Percentiles rank a stretch among this genome's conserved stretches.
Evolutionary conservation across 92 coral and sea anemone genomes (phyloP).

Genomic region (Palythoa heliodiscus): DNA sequence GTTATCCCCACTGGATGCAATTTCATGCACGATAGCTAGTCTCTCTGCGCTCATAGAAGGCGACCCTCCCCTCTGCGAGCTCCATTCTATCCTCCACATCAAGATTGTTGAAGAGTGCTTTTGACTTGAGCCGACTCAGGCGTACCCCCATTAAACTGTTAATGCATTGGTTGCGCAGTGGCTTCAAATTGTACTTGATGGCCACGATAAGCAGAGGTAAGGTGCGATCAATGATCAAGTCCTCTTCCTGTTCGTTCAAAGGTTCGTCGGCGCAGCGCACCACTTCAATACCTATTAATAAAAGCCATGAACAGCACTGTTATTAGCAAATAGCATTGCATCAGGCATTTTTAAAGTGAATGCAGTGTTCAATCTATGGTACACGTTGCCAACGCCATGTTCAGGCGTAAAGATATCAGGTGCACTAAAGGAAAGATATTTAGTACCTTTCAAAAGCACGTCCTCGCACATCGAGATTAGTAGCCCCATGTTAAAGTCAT

Average conservation of each 20-base stretch:
- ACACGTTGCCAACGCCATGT: too few species aligned
- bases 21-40: not conserved
- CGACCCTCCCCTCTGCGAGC: constrained; percentile 16
- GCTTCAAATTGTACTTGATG: constrained; percentile 24
- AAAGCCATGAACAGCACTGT: not conserved
- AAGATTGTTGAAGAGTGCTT: not conserved
- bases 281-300: not conserved
- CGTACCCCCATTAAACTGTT: constrained; percentile 6
- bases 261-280: not conserved
- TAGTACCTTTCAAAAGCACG: not conserved
- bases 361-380: too few species aligned
- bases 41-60: constrained; percentile 9
- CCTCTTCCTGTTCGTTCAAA: constrained; percentile 1
- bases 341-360: not conserved
- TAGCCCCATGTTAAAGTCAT: constrained; percentile 13
- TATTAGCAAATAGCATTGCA: too few species aligned
- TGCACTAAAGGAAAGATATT: too few species aligned
- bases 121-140: constrained; percentile 11
- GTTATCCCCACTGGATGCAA: too few species aligned
- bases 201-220: constrained; percentile 15
- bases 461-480: constrained; percentile 15
- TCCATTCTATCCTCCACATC: constrained; percentile 18
- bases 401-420: too few species aligned
- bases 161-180: constrained; percentile 15
- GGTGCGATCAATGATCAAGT: constrained; percentile 17